Evolutionary conservation across 2,797 vertebrate genomes (phyloP), one percentile per base, ranked within the genome.

Genomic region (Pygocentrus nattereri): DNA sequence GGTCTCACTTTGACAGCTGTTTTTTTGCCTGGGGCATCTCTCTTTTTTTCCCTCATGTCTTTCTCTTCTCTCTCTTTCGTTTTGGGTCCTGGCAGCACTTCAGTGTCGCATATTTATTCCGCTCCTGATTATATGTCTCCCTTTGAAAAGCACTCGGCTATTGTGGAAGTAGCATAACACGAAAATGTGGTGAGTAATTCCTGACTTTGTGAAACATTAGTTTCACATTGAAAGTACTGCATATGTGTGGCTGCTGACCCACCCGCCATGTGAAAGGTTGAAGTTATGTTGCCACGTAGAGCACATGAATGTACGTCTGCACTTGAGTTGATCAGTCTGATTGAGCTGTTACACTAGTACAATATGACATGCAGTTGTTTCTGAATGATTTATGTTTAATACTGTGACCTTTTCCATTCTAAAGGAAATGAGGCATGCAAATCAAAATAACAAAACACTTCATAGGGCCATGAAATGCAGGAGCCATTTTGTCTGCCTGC

Each of bases 1-100:
- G 90, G 91, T 93, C 90, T 90, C 85, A 86, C 90, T 91, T 92
- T 93, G 93, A 93, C 91, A 92, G 90, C 89, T 92, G 56, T 90
- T 90, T 90, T 89, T 92, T 68, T 89, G 92, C 92, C 81, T 78
- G 12, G 90, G 93, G 91, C 69, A 78, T 84, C 79, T 85, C 64
- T 76, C 80, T n/a, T n/a, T n/a, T n/a, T n/a, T n/a, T n/a, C n/a
- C n/a, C 76, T 58, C 50, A 34, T 5, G 19, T 72, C 58, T 71
- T 82, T 79, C 81, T 88, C 79, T 89, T 88, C 84, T 21, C 52
- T 64, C 4, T 64, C 56, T 85, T 76, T 87, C 85, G 88, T 83
- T 78, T 84, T 21, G 54, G 81, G 84, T 71, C 79, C 84, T 86
- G 86, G 90, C 85, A 88, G 88, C 88, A 87, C 88, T 89, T 90